Evolutionary conservation across 2,888 invertebrate species (phyloP).

Genomic region (Rhorus exstirpatorius): DNA sequence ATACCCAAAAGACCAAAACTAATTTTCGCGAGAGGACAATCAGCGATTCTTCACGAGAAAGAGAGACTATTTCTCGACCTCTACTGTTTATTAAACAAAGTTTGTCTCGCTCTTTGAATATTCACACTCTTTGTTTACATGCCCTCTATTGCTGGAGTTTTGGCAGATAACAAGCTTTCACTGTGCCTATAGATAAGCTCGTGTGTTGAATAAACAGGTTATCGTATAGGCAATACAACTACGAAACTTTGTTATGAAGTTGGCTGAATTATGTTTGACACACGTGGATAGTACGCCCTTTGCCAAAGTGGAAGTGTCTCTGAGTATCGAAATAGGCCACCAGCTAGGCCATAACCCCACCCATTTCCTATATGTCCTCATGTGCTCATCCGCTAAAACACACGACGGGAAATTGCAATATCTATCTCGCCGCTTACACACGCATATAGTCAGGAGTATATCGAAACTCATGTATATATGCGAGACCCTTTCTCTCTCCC

Average conservation of each 20-base stretch:
- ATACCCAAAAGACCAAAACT: neutral
- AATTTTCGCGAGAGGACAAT: neutral
- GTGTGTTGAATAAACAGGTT: constrained; percentile 73
- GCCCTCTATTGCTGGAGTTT: constrained; percentile 13
- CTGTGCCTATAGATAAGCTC: constrained; percentile 9
- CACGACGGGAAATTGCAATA: constrained; percentile 56
- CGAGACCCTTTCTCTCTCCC: neutral
- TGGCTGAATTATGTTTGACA: constrained; percentile 80
- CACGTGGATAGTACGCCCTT: constrained; percentile 73
- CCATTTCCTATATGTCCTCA: neutral
- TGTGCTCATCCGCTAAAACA: constrained; percentile 52
- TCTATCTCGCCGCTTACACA: constrained; percentile 58
- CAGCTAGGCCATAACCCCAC: constrained; percentile 65
- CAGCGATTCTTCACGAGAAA: neutral
- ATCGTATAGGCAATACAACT: constrained; percentile 74
- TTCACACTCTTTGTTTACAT: constrained; percentile 1
- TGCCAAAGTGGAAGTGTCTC: constrained; percentile 72
- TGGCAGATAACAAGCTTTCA: constrained; percentile 40
- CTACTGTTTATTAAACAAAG: constrained; percentile 5
- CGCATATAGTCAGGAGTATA: constrained; percentile 48
- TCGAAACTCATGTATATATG: neutral
- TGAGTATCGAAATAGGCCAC: constrained; percentile 68
- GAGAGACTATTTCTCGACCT: neutral
- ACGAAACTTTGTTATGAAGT: constrained; percentile 81
- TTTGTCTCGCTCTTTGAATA: constrained; percentile 10